A percentile compares a stretch with the other conserved stretches of the same genome.
Conservation (phyloP, 2,888 invertebrate species). For the Camptogramma bilineatum region DNA sequence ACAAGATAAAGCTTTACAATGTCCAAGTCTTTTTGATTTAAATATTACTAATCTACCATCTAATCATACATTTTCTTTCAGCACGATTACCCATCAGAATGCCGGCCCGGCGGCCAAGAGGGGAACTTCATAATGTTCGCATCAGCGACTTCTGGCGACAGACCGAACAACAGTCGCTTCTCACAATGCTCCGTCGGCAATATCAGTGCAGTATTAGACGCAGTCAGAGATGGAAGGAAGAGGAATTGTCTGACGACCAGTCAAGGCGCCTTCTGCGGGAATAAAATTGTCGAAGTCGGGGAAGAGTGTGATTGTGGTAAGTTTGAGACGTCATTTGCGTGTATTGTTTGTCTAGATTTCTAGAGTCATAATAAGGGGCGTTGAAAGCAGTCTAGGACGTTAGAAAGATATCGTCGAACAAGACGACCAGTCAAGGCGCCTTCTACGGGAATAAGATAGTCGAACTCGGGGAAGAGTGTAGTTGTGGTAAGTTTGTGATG, state of each 20-base stretch:
- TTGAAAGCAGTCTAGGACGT: no score
- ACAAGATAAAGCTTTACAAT: no score
- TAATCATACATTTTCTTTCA: conserved; percentile 77
- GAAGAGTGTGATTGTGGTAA: conserved; percentile 98
- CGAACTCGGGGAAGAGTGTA: no score
- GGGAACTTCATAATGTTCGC: conserved; percentile 99
- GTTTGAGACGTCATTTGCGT: conserved; percentile 17
- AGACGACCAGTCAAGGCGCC: no score
- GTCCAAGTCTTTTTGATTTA: no score
- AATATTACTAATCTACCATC: no score
- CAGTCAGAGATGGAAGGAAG: conserved; percentile 95
- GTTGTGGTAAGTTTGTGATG: no score
- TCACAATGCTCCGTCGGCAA: conserved; percentile 97
- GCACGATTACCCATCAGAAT: conserved; percentile 97
- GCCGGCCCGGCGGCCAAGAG: conserved; percentile 94
- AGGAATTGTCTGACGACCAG: conserved; percentile 96
- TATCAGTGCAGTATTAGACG: conserved; percentile 97
- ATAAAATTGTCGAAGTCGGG: conserved; percentile 98
- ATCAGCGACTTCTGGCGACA: conserved; percentile 98
- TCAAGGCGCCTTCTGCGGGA: conserved; percentile 98
- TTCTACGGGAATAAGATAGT: no score
- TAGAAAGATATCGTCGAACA: no score
- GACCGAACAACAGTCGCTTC: conserved; percentile 99
- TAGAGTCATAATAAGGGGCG: no score
- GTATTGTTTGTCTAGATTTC: no score